Base-by-base conservation (phyloP, 1,140 invertebrate species). In the Euura saliciscinereae region DNA sequence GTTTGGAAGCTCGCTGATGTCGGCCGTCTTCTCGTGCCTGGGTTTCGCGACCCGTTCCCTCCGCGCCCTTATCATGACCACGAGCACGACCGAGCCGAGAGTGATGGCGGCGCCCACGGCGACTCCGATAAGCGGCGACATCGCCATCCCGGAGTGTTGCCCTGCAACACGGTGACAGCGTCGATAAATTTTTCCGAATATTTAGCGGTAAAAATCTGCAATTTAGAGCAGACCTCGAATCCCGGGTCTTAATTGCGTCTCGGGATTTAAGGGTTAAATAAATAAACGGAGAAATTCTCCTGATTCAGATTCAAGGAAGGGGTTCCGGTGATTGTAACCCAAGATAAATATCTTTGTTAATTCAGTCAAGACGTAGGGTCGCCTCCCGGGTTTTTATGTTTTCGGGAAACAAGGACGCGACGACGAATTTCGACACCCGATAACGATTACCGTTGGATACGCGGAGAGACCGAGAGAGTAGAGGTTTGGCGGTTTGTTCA, bases 101-200 rank as follows among this genome's bases (percentile, higher is more conserved):
- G 90, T 90, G 4, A 90, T 79, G 10, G 88, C 79, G 3, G 88
- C 87, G 2, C 90, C 90, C 6, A 89, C 85, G 4, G 89, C 78
- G 42, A 91, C 85, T 2, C 89, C 90, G 65, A 91, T 78, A 43
- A 91, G 73, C 2, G 90, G 90, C 2, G 90, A 90, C 3, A 91
- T 78, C 3, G 86, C 84, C 42, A 90, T 81, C 8, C 89, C 89
- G 1, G 86, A 88, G 71, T 90, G 89, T 72, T 88, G 86, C 46
- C 89, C 90, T 91, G 84, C 69, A 42, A 75, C 73, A 76, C 28
- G 28, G 28, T 28, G 28, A 28, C 28, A 28, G 28, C 28, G 28
- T 28, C 28, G 28, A 28, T 28, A 28, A 28, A 28, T 28, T 28
- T 28, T 28, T 28, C 28, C 0, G 28, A 28, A 28, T 28, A 28